These are phyloP conservation scores for Drosophila acutilabella DNA, from an alignment of 2,888 invertebrate genomes.

Conservation along the genomic window DNA sequence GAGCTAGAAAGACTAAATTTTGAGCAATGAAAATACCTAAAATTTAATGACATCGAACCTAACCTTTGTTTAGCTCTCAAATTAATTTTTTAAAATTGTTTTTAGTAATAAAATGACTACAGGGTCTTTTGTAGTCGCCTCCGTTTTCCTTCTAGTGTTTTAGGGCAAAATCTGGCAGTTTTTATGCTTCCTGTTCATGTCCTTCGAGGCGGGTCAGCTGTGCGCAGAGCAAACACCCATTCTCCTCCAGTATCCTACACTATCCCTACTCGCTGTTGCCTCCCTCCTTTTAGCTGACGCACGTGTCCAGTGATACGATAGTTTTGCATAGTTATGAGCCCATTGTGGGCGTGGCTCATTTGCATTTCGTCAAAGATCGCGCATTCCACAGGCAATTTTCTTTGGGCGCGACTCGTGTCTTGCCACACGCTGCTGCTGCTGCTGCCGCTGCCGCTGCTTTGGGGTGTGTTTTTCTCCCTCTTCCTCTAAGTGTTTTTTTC, in stretches of 20 bases:
- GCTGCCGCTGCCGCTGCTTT: not conserved
- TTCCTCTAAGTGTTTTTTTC: not conserved
- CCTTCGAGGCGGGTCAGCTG: conserved; percentile 63
- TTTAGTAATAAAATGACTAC: not conserved
- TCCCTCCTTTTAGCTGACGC: conserved; percentile 45
- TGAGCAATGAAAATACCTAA: too few species aligned
- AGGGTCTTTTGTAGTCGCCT: too few species aligned
- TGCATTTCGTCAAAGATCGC: conserved; percentile 35
- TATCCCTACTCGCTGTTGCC: not conserved
- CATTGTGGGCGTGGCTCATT: conserved; percentile 63
- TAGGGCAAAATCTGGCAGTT: conserved; percentile 64
- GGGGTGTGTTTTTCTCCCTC: conserved; percentile 3
- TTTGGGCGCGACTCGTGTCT: conserved; percentile 26
- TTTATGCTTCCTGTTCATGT: conserved; percentile 21
- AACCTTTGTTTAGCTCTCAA: too few species aligned
- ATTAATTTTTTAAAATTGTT: too few species aligned
- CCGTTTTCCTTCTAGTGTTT: conserved; percentile 21
- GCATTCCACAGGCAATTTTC: conserved; percentile 44
- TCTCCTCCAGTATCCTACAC: not conserved
- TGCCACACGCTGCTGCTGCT: conserved; percentile 60
- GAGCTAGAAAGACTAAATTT: too few species aligned
- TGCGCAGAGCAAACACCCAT: conserved; percentile 37
- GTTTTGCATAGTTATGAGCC: conserved; percentile 52
- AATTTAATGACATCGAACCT: too few species aligned
- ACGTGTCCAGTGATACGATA: conserved; percentile 63